Evolutionary conservation across 2,888 invertebrate species (phyloP), one percentile per base, ranked within the genome.

Genomic region (Zygogramma bicolorata): DNA sequence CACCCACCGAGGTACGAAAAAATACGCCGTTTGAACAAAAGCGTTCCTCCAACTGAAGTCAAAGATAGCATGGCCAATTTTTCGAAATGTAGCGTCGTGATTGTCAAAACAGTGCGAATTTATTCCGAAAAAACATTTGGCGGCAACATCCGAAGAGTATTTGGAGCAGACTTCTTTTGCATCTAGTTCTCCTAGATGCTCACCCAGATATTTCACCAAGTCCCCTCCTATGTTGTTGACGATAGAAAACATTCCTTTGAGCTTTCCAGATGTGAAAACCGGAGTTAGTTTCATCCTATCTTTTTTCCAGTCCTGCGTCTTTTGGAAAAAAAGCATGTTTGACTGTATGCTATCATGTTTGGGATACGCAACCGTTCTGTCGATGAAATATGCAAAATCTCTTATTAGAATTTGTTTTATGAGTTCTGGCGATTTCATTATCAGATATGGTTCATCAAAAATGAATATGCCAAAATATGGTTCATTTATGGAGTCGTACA

Each of bases 201-300:
- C 15, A 7, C 42, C 34, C n/a, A 73, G 15, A 58, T 58, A 68
- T 15, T 40, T 6, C 20, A 20, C 15, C 38, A 73, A 27, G 13
- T 60, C 29, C 18, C 22, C 63, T 0, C 34, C 66, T 27, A 34
- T 34, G 4, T 15, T 42, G 10, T 85, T 76, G 73, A 89, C 86
- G n/a, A 88, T 79, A 0, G 86, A 86, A 27, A 89, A 86, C 90
- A 90, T 90, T 49, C 81, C 83, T 79, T 88, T 90, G 68, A 91
- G 83, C 81, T 90, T 91, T 20, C 89, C 89, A 1, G 88, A 87
- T 0, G 90, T 89, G 78, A 91, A 88, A 0, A 89, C 88, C 0
- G 90, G 90, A 0, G 89, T 88, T 31, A 91, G 81, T 75, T 89
- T 89, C 0, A 86, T 79, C 25, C 91, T 84, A 15, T 90, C 79